Percentiles rank a stretch among this genome's conserved stretches.
Evolutionary conservation across 23 tunicate species (phyloP).

Genomic region (Styela clava): DNA sequence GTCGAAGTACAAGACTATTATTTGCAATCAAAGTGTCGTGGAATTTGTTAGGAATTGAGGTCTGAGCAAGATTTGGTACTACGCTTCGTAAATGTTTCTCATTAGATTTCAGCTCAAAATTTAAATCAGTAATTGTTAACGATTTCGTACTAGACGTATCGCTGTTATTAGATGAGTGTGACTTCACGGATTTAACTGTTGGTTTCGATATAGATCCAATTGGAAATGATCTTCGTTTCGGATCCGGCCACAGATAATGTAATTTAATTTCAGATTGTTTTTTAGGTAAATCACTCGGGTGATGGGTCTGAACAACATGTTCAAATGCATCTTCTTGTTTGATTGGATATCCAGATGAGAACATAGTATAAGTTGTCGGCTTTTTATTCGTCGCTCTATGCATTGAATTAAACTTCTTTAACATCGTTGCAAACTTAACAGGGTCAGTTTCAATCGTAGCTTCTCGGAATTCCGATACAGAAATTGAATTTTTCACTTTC

Average conservation of each 20-base stretch:
- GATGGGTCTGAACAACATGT: background rate
- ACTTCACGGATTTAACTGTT: conserved; percentile 5
- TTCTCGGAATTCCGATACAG: background rate
- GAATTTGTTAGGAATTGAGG: background rate
- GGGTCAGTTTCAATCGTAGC: background rate
- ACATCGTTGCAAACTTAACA: conserved; percentile 1
- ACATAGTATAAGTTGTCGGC: conserved; percentile 3
- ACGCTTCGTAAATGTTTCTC: background rate
- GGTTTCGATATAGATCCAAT: background rate
- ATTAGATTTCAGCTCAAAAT: background rate
- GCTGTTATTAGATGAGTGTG: conserved; percentile 2
- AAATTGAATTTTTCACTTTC: background rate
- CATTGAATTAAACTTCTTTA: background rate
- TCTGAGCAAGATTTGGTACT: background rate
- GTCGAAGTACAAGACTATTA: background rate
- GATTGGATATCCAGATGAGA: conserved; percentile 14
- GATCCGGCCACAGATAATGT: background rate
- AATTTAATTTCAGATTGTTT: background rate
- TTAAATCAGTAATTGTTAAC: conserved; percentile 8
- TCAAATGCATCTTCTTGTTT: conserved; percentile 11
- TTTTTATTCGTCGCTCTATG: background rate
- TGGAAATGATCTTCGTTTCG: conserved; percentile 10
- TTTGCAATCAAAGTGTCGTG: background rate
- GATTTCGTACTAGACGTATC: conserved; percentile 9
- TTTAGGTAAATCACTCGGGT: background rate